Conservation (phyloP, 1,140 invertebrate species). For the Aphaenogaster rudis region DNA sequence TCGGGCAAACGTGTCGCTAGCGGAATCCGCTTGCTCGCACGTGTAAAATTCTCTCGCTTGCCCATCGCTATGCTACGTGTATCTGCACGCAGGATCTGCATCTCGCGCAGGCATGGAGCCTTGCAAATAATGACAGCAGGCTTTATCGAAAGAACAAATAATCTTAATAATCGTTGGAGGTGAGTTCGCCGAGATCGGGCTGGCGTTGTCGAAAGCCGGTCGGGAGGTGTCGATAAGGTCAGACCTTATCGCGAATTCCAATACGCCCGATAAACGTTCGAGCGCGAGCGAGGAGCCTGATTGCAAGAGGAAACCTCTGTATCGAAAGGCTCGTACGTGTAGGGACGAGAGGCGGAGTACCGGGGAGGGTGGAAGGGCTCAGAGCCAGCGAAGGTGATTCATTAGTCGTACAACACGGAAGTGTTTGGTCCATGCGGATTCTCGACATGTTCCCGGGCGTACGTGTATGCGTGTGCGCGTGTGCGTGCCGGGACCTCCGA, state of each 20-base stretch:
- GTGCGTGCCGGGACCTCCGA: slow-evolving; percentile 46
- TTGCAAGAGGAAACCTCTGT: slow-evolving; percentile 50
- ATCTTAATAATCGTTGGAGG: slow-evolving; percentile 47
- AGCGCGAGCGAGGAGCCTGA: slow-evolving; percentile 63
- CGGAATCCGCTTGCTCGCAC: not conserved
- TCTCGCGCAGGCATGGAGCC: not conserved
- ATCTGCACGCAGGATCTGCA: slow-evolving; percentile 36
- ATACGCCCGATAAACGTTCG: slow-evolving; percentile 68
- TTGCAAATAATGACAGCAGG: slow-evolving; percentile 6
- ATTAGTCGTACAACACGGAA: slow-evolving; percentile 87
- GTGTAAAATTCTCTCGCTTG: slow-evolving; percentile 25
- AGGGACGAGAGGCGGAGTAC: slow-evolving; percentile 34
- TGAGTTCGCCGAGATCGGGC: not conserved
- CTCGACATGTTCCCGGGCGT: slow-evolving; percentile 64
- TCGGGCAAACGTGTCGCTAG: not conserved
- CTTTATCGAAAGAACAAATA: slow-evolving; percentile 61
- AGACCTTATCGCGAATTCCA: slow-evolving; percentile 66
- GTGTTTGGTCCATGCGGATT: slow-evolving; percentile 79
- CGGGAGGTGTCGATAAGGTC: slow-evolving; percentile 60
- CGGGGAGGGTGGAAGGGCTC: slow-evolving; percentile 71
- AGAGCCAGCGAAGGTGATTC: slow-evolving; percentile 83
- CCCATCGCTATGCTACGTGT: slow-evolving; percentile 8
- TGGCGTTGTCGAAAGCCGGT: slow-evolving; percentile 60
- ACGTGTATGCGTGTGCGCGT: slow-evolving; percentile 11
- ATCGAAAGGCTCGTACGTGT: slow-evolving; percentile 40